phyloP scores from a whole-genome alignment of 2,888 invertebrate species.

The Allygus modestus region DNA sequence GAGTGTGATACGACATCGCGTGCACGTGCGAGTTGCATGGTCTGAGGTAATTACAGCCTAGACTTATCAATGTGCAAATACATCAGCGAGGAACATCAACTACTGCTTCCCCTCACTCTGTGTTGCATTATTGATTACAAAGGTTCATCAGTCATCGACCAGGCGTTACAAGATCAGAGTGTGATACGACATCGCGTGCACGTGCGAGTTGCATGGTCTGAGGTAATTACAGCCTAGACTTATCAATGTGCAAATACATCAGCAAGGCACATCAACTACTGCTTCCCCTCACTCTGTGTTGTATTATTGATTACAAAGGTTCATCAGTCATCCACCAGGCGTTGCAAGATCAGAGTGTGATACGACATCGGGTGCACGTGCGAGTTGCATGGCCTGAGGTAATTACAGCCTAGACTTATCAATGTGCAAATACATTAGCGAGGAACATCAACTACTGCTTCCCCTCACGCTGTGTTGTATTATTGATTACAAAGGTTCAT shows the following conservation, averaged over 20 bases:
- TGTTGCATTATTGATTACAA: slow-evolving; percentile 22
- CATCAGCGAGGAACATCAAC: slow-evolving; percentile 4
- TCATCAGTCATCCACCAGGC: not conserved
- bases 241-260: slow-evolving; percentile 34
- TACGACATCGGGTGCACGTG: slow-evolving; percentile 1
- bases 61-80: slow-evolving; percentile 26
- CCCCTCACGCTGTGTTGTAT: not conserved
- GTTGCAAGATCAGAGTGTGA: not conserved
- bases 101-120: not conserved
- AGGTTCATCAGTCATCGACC: slow-evolving; percentile 9
- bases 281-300: not conserved
- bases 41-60: slow-evolving; percentile 10
- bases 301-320: slow-evolving; percentile 23
- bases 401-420: slow-evolving; percentile 23
- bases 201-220: not conserved
- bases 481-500: slow-evolving; percentile 27
- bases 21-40: not conserved
- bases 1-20: slow-evolving; percentile 9
- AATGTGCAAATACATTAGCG: slow-evolving; percentile 11
- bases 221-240: slow-evolving; percentile 17
- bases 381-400: not conserved
- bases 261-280: not conserved
- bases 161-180: not conserved
- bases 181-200: slow-evolving; percentile 11
- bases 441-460: not conserved